Percentiles rank a stretch among this genome's conserved stretches.
phyloP scores from a whole-genome alignment of 2,113 vertebrate genomes.

The Dromiciops gliroides region DNA sequence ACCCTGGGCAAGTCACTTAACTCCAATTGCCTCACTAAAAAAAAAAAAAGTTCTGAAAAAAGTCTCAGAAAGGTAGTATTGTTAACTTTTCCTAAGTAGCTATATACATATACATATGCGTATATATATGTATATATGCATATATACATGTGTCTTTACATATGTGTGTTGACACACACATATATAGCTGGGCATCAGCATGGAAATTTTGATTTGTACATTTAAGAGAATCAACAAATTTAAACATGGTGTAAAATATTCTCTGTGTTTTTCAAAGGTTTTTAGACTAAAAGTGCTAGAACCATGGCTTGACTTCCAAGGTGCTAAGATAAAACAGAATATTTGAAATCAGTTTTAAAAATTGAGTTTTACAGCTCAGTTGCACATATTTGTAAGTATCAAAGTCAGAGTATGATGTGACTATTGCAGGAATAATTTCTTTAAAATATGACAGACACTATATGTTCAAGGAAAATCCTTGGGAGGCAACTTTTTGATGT shows the following conservation, averaged over 20 bases:
- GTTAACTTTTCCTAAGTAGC: slow-evolving; percentile 1
- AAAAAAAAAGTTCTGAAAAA: too few relatives aligned
- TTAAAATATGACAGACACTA: neutral
- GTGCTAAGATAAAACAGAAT: neutral
- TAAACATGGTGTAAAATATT: neutral
- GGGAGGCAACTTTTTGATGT: neutral
- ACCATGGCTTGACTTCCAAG: neutral
- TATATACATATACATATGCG: too few relatives aligned
- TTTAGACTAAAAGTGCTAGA: neutral
- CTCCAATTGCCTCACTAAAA: too few relatives aligned
- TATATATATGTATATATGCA: too few relatives aligned
- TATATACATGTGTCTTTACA: too few relatives aligned
- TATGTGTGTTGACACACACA: neutral
- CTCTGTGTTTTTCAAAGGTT: neutral
- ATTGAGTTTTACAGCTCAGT: neutral
- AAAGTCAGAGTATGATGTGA: neutral
- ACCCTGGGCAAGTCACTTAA: too few relatives aligned
- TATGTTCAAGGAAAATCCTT: neutral
- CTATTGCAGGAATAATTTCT: neutral
- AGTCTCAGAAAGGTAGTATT: neutral
- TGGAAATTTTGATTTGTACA: neutral
- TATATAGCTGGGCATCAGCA: neutral
- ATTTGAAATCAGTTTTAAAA: neutral
- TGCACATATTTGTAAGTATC: neutral
- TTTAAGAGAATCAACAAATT: neutral